These are phyloP conservation scores for Loripinus fragilis DNA, from an alignment of 2,888 invertebrate genomes.

Conservation along the genomic window DNA sequence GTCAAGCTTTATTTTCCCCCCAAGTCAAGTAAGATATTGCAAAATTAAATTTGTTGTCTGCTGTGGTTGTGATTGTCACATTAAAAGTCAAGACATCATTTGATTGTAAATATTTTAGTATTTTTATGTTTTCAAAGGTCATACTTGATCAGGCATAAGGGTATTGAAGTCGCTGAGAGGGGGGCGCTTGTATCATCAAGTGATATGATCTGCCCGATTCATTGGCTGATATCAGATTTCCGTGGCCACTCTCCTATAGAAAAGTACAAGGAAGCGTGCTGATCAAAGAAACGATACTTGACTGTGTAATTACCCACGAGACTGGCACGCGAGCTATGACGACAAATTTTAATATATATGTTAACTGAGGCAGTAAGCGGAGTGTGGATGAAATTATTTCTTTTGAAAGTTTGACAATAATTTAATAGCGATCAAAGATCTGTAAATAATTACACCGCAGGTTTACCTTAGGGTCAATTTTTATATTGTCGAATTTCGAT, in stretches of 20 bases:
- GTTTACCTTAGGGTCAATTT: no score
- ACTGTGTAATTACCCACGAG: conserved; percentile 50
- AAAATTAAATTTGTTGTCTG: no score
- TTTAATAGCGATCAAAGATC: conserved; percentile 9
- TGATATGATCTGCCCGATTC: background rate
- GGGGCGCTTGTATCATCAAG: background rate
- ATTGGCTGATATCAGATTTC: conserved; percentile 11
- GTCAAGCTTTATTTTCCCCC: no score
- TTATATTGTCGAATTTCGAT: no score
- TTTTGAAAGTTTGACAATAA: conserved; percentile 8
- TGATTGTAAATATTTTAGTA: background rate
- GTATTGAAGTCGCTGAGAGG: background rate
- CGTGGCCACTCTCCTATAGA: conserved; percentile 6
- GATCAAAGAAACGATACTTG: conserved; percentile 33
- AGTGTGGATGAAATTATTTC: background rate
- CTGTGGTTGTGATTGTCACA: no score
- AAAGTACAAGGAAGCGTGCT: conserved; percentile 19
- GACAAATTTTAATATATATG: conserved; percentile 16
- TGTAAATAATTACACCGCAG: conserved; percentile 1
- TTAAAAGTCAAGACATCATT: no score
- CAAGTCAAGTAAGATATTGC: no score
- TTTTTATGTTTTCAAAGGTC: background rate
- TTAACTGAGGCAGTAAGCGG: background rate
- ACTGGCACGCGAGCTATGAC: conserved; percentile 35
- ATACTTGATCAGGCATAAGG: background rate